Conservation (phyloP, 1,140 invertebrate genomes). For the Trinorchestia longiramus region DNA sequence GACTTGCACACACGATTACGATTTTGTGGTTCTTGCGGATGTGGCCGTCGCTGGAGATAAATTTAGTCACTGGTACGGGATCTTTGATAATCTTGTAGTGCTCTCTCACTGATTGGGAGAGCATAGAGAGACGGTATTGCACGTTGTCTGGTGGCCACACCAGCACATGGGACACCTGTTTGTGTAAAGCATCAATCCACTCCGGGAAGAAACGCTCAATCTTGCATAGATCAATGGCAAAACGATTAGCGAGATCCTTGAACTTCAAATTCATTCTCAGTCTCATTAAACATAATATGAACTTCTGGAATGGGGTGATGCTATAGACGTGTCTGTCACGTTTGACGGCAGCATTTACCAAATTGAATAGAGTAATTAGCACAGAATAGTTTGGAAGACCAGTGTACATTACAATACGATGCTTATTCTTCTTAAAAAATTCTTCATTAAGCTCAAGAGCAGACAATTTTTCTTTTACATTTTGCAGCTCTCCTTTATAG, state of each 20-base stretch:
- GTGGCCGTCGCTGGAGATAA: slow-evolving; percentile 45
- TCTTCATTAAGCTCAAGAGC: slow-evolving; percentile 52
- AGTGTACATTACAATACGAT: slow-evolving; percentile 55
- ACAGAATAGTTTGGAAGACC: slow-evolving; percentile 51
- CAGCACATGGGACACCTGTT: slow-evolving; percentile 52
- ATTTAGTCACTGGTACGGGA: slow-evolving; percentile 28
- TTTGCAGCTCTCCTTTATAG: slow-evolving; percentile 51
- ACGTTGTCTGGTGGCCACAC: slow-evolving; percentile 54
- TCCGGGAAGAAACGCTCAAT: slow-evolving; percentile 54
- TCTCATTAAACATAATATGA: slow-evolving; percentile 54
- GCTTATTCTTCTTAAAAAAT: slow-evolving; percentile 36
- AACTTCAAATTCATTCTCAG: slow-evolving; percentile 50
- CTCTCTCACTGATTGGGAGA: slow-evolving; percentile 23
- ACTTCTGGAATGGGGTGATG: slow-evolving; percentile 50
- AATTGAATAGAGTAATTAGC: not conserved
- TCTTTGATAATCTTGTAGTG: slow-evolving; percentile 49
- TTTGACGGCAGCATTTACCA: not conserved
- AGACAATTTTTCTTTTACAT: slow-evolving; percentile 26
- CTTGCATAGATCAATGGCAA: slow-evolving; percentile 20
- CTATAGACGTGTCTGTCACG: not conserved
- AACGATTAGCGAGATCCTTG: slow-evolving; percentile 49
- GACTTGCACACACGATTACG: slow-evolving; percentile 25
- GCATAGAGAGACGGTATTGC: slow-evolving; percentile 21
- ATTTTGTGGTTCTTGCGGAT: slow-evolving; percentile 46
- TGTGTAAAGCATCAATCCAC: slow-evolving; percentile 45